Evolutionary conservation across 2,113 vertebrate species (phyloP), one percentile per base, ranked within the genome.

Genomic region (Myrmecophaga tridactyla): DNA sequence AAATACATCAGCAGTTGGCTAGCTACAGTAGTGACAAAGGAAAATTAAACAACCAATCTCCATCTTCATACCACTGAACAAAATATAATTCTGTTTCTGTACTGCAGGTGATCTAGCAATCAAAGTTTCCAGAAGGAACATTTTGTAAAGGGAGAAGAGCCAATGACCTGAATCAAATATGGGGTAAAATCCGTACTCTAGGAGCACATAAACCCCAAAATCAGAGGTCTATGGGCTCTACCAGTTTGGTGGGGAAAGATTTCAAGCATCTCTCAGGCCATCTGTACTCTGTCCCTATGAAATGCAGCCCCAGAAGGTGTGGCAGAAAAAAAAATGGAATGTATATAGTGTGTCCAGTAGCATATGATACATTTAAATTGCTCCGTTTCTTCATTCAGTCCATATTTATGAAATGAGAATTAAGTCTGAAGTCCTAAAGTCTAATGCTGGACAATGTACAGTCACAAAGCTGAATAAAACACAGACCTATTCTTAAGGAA

Each of bases 51-150:
- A 67, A 69, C 34, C 23, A 70, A 76, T 3, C 1, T 10, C 20
- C 25, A 69, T 77, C 70, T 65, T 75, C 46, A 73, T 75, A 76
- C 7, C 25, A 93, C 21, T 14, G 12, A 93, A 69, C 8, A 39
- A 8, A 48, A n/a, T 4, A 21, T 31, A 83, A 83, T 84, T 97
- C 94, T 89, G 76, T 91, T 93, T 94, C 62, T 36, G 12, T 23
- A 21, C 18, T 29, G 18, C 78, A 77, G 77, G 75, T 58, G 36
- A 89, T 43, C 48, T 83, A 27, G 46, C 1, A 13, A 82, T 72
- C 72, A 84, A 56, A 56, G 17, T 36, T 80, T 56, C 13, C 27
- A 67, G 62, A 23, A 51, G 58, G 29, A 94, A 83, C 17, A 0
- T 77, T 77, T 51, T 31, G 78, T 34, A 63, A 75, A 86, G 34